A percentile compares a stretch with the other conserved stretches of the same genome.
Evolutionary conservation across 2,888 invertebrate genomes (phyloP).

Genomic region (Epinotia demarniana): DNA sequence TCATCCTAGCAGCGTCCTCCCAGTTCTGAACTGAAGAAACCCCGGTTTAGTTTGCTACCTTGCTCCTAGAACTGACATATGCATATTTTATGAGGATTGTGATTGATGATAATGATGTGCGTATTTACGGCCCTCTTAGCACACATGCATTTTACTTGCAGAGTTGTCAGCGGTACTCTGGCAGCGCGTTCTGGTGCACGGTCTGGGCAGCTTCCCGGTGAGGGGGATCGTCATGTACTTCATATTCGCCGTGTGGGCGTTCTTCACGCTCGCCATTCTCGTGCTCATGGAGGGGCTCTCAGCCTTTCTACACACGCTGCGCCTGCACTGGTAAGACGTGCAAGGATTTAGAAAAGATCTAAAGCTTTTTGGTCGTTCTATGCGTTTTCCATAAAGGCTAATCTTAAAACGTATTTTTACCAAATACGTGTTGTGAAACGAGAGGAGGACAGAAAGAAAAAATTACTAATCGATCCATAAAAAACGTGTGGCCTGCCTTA

Average conservation of each 20-base stretch:
- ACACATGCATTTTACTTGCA: conserved; percentile 58
- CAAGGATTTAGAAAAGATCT: background rate
- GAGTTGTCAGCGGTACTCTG: conserved; percentile 93
- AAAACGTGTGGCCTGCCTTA: background rate
- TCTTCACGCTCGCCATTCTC: conserved; percentile 92
- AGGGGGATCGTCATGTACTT: conserved; percentile 84
- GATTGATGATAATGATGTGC: background rate
- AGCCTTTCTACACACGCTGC: conserved; percentile 94
- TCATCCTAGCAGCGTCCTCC: no score
- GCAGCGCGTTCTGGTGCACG: conserved; percentile 87
- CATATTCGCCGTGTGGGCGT: conserved; percentile 91
- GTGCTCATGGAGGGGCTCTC: conserved; percentile 96
- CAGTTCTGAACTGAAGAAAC: background rate
- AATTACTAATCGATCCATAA: background rate
- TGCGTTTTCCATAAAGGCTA: background rate
- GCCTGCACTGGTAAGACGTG: conserved; percentile 91
- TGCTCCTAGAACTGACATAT: no score
- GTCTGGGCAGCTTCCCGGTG: conserved; percentile 65
- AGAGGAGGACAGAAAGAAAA: background rate
- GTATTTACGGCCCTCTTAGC: no score
- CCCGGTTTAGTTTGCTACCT: background rate
- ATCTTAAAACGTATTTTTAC: no score
- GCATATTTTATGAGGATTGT: background rate
- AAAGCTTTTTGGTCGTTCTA: background rate
- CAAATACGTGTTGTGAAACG: background rate